phyloP scores from a whole-genome alignment of 2,888 invertebrate genomes.

The Tipula confusa region DNA sequence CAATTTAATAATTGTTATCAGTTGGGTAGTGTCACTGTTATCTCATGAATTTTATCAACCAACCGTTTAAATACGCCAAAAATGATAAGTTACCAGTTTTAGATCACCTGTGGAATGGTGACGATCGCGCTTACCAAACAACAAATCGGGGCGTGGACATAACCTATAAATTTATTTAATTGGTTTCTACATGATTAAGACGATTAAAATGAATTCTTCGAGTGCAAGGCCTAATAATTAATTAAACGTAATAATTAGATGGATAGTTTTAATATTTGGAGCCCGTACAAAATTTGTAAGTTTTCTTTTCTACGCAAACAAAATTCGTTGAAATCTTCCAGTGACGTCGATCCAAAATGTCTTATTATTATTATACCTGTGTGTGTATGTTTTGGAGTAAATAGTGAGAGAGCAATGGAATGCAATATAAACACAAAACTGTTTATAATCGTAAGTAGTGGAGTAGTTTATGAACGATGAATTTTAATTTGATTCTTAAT shows the following conservation, averaged over 20 bases:
- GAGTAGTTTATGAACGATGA: background rate
- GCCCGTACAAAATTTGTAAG: background rate
- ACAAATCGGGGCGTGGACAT: slow-evolving; percentile 29
- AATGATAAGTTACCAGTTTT: background rate
- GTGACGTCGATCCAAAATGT: slow-evolving; percentile 26
- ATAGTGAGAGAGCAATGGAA: background rate
- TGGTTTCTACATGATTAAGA: background rate
- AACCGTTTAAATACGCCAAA: background rate
- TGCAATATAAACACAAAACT: background rate
- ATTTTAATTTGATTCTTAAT: background rate
- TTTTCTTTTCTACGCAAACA: background rate
- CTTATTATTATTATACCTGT: background rate
- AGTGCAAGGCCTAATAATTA: background rate
- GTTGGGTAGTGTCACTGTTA: background rate
- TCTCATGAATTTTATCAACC: background rate
- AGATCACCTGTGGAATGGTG: slow-evolving; percentile 20
- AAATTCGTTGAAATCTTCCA: background rate
- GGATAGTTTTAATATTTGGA: background rate
- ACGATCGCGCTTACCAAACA: background rate
- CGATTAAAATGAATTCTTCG: background rate
- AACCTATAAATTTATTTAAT: background rate
- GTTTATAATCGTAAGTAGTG: background rate
- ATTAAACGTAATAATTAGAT: background rate
- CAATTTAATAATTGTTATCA: background rate
- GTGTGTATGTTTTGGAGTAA: background rate